These are phyloP conservation scores for Eulemur mongoz DNA, from an alignment of 2,797 vertebrate genomes.

Conservation along the genomic window DNA sequence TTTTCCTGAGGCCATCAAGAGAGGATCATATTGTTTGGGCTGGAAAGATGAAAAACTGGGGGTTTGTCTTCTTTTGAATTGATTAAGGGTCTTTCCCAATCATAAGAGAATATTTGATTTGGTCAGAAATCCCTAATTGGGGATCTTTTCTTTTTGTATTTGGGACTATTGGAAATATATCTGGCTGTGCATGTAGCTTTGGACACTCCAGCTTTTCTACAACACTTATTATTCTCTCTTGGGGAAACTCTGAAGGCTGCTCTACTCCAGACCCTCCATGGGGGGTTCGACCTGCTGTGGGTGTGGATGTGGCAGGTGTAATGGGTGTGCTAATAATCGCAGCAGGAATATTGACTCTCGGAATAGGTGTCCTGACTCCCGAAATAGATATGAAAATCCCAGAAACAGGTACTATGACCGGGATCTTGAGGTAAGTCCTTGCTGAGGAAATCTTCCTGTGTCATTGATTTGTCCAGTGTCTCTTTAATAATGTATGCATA, in stretches of 20 bases:
- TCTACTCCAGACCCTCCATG: conserved; percentile 22
- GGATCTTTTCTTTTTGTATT: neutral
- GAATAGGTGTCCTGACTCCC: conserved; percentile 42
- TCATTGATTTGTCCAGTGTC: neutral
- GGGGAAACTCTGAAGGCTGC: neutral
- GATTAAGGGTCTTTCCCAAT: neutral
- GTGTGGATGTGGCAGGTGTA: conserved; percentile 72
- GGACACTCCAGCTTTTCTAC: neutral
- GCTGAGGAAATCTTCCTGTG: neutral
- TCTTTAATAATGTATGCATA: neutral
- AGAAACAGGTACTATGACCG: conserved; percentile 56
- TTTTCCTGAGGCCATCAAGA: conserved; percentile 38
- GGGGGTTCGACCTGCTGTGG: conserved; percentile 71
- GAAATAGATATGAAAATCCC: conserved; percentile 56
- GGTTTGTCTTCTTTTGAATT: conserved; percentile 32
- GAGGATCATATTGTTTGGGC: neutral
- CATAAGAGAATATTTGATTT: neutral
- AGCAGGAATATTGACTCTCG: conserved; percentile 56
- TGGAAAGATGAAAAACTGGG: neutral
- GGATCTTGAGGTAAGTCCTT: conserved; percentile 73
- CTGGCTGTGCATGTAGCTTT: neutral
- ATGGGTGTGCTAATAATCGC: conserved; percentile 50
- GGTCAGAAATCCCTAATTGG: neutral
- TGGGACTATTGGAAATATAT: neutral
- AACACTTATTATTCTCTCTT: neutral